These are phyloP conservation scores for Microtus ochrogaster DNA, from an alignment of 2,113 vertebrate species.

Conservation along the genomic window DNA sequence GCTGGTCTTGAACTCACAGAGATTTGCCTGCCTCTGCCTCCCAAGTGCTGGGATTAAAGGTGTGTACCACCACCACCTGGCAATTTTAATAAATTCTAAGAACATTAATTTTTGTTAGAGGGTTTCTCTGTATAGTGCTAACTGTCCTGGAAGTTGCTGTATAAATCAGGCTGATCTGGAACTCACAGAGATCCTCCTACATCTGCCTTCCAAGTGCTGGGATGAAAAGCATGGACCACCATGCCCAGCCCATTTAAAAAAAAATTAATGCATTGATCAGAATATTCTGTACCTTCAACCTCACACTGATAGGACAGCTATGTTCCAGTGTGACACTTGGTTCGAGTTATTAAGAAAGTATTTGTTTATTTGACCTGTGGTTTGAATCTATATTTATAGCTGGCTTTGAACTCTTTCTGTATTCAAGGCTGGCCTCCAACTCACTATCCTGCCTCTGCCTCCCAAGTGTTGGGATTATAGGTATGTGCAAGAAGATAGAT, in stretches of 20 bases:
- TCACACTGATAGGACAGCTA: too few relatives aligned
- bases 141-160: not conserved
- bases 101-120: not conserved
- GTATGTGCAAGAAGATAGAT: not conserved
- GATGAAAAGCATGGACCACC: not conserved
- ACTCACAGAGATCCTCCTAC: not conserved
- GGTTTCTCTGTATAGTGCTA: not conserved
- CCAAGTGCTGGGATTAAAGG: too few relatives aligned
- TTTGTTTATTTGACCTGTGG: not conserved
- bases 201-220: not conserved
- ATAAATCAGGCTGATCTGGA: not conserved
- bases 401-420: not conserved
- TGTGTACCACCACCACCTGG: too few relatives aligned
- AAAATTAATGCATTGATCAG: not conserved
- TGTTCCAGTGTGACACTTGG: not conserved
- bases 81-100: slow-evolving; percentile 36
- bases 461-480: not conserved
- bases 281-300: not conserved
- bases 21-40: too few relatives aligned
- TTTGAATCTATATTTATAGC: not conserved
- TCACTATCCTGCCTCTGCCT: not conserved
- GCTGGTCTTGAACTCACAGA: too few relatives aligned
- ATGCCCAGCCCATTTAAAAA: not conserved
- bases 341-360: not conserved
- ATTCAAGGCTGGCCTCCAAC: not conserved